phyloP scores from a whole-genome alignment of 2,888 invertebrate species.

The Andrena minutula region DNA sequence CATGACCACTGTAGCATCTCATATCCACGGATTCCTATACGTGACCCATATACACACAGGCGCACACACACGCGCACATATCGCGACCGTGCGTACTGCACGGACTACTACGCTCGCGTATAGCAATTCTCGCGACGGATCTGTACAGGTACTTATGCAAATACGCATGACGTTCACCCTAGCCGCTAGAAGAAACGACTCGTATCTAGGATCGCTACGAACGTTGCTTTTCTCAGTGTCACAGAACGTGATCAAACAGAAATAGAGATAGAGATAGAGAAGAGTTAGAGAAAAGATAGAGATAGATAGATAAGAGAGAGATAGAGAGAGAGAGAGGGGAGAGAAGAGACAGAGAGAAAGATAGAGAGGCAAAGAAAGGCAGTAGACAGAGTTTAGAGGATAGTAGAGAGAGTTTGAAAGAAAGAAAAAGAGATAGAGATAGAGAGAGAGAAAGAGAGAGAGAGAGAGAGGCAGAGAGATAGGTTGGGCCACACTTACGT shows the following conservation, averaged over 20 bases:
- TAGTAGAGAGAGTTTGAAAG: constrained; percentile 64
- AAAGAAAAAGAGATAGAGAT: constrained; percentile 54
- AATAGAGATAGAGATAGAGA: constrained; percentile 47
- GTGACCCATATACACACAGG: constrained; percentile 55
- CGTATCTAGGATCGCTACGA: constrained; percentile 60
- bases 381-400: constrained; percentile 41
- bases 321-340: constrained; percentile 56
- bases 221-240: constrained; percentile 61
- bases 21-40: constrained; percentile 66
- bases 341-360: constrained; percentile 43
- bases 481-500: constrained; percentile 83
- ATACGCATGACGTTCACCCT: constrained; percentile 57
- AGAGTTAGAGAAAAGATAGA: constrained; percentile 52
- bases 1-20: constrained; percentile 63
- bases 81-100: constrained; percentile 36
- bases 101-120: constrained; percentile 62
- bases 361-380: constrained; percentile 52
- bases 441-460: constrained; percentile 56
- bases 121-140: constrained; percentile 59
- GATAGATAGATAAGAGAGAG: constrained; percentile 45
- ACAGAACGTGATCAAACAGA: constrained; percentile 65
- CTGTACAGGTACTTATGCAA: constrained; percentile 69
- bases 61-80: constrained; percentile 32
- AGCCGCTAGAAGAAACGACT: constrained; percentile 61
- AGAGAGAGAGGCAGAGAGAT: constrained; percentile 70